Evolutionary conservation across 2,797 vertebrate species (phyloP), one percentile per base, ranked within the genome.

Genomic region (Alosa sapidissima): DNA sequence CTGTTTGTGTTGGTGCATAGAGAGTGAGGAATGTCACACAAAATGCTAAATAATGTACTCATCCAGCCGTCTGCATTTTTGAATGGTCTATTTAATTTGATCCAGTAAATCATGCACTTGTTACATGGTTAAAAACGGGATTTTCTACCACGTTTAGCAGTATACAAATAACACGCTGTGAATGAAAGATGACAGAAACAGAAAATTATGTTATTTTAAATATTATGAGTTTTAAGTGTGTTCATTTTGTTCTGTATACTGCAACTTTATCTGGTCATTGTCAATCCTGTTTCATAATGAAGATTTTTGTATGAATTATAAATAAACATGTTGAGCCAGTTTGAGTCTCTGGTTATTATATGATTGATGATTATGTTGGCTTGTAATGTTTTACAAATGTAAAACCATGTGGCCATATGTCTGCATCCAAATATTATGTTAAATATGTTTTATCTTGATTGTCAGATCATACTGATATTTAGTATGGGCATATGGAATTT

Each of bases 1-100:
- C 94, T 96, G 72, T 96, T 96, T 86, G 96, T 96, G 85, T 91
- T 96, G 92, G 95, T 96, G 91, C 95, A 96, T 86, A 85, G 90
- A 86, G 89, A 90, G 85, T 90, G 84, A 90, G n/a, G 14, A 21
- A n/a, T n/a, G 45, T 81, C 28, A 24, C 19, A 82, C 3, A 45
- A 78, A 8, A 78, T 21, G 72, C 72, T n/a, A 45, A 24, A 45
- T 47, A 47, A 41, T 78, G 72, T 78, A 78, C 72, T 45, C 72
- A 78, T 78, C 68, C 13, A 75, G 72, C 72, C 9, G 41, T 78
- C 72, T 45, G 19, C 72, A 21, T 78, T 47, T 78, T 47, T 78
- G 33, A 75, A 75, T 47, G 72, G 41, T 78, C 41, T 78, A 78
- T 78, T 78, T 78, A 78, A 78, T 78, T 49, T 82, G 62, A 28